A percentile compares a stretch with the other conserved stretches of the same genome.
phyloP scores from a whole-genome alignment of 2,113 vertebrate genomes.

The Bungarus multicinctus region DNA sequence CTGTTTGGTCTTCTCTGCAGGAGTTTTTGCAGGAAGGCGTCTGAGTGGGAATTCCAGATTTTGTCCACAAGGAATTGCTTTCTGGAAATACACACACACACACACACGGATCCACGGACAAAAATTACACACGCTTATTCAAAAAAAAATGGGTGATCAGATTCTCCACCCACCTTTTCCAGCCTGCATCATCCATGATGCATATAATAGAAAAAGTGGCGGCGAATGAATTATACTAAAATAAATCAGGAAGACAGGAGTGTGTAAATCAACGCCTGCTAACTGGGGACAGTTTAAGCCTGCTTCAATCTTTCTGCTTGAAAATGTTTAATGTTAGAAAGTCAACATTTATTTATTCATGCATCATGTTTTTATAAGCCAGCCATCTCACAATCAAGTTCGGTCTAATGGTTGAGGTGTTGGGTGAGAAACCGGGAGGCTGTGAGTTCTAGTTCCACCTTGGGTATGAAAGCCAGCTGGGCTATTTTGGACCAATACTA shows the following conservation, averaged over 20 bases:
- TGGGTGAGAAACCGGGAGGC: background rate
- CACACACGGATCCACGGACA: background rate
- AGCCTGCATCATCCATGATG: background rate
- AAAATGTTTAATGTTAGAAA: background rate
- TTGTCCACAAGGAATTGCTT: background rate
- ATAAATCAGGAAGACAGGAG: background rate
- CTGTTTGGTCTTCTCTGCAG: background rate
- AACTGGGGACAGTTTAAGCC: background rate
- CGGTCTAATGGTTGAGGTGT: background rate
- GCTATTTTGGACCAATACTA: too few relatives aligned
- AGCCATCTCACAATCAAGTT: background rate
- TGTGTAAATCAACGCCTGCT: background rate
- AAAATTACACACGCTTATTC: background rate
- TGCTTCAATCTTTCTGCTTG: background rate
- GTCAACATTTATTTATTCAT: background rate
- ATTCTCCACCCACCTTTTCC: background rate
- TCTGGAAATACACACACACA: background rate
- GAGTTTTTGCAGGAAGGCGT: background rate
- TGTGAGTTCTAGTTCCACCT: too few relatives aligned
- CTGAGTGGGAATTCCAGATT: background rate
- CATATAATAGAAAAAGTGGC: background rate
- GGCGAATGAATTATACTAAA: background rate
- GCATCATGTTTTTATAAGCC: background rate
- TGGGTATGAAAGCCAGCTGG: too few relatives aligned
- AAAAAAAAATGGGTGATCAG: background rate